These are phyloP conservation scores for Drosophila lacteicornis DNA, from an alignment of 1,140 invertebrate genomes.

Conservation along the genomic window DNA sequence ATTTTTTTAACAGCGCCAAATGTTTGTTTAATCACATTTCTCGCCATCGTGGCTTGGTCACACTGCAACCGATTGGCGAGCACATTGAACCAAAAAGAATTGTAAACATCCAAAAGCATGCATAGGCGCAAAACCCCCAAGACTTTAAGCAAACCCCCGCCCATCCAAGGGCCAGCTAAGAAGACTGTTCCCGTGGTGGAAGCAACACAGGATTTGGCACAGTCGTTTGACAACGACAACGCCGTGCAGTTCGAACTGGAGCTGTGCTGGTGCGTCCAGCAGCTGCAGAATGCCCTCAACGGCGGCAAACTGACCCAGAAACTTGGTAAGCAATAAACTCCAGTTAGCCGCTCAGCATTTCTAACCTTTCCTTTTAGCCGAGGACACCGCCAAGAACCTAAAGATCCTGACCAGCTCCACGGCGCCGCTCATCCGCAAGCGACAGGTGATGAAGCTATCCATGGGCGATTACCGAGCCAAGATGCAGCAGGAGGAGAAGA, in stretches of 20 bases:
- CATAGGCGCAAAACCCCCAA: slow-evolving; percentile 57
- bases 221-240: slow-evolving; percentile 84
- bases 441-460: slow-evolving; percentile 90
- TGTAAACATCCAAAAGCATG: slow-evolving; percentile 47
- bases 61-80: slow-evolving; percentile 6
- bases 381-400: slow-evolving; percentile 88
- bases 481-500: slow-evolving; percentile 91
- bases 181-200: slow-evolving; percentile 22
- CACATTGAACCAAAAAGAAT: slow-evolving; percentile 24
- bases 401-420: slow-evolving; percentile 89
- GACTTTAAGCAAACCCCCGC: slow-evolving; percentile 62
- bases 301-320: slow-evolving; percentile 88
- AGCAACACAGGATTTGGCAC: neutral
- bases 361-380: slow-evolving; percentile 82
- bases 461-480: slow-evolving; percentile 91
- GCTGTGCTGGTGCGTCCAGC: slow-evolving; percentile 91
- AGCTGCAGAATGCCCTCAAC: slow-evolving; percentile 87
- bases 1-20: neutral
- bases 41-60: neutral
- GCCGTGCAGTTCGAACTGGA: slow-evolving; percentile 90
- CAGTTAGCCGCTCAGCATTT: neutral
- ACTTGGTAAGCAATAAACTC: slow-evolving; percentile 78
- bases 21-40: too few relatives aligned
- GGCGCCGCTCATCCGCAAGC: slow-evolving; percentile 89
- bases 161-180: slow-evolving; percentile 51